Percentiles rank a stretch among this genome's conserved stretches.
phyloP scores from a whole-genome alignment of 2,797 vertebrate genomes.

The Octomys mimax region DNA sequence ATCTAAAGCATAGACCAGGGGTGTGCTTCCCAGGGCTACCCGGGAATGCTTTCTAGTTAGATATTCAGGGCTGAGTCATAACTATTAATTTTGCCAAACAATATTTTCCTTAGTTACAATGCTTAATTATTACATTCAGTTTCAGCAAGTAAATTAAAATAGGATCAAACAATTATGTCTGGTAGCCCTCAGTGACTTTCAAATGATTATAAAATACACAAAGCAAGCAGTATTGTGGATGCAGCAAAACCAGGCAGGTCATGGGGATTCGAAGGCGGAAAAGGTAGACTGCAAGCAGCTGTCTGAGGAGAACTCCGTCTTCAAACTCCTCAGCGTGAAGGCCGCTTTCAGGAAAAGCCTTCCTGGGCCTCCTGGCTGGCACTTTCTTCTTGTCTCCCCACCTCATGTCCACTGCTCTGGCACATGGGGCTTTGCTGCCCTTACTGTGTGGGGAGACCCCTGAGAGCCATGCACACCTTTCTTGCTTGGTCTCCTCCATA shows the following conservation, averaged over 20 bases:
- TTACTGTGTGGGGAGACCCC: neutral
- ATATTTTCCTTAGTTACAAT: conserved; percentile 53
- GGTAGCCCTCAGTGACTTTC: conserved; percentile 32
- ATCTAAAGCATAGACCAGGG: neutral
- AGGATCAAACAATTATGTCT: conserved; percentile 20
- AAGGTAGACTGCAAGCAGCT: neutral
- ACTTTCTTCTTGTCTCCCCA: neutral
- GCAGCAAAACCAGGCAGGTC: neutral
- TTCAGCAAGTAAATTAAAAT: conserved; percentile 67
- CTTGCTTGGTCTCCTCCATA: neutral
- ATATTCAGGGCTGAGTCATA: conserved; percentile 22
- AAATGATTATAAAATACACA: conserved; percentile 18
- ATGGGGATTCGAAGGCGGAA: neutral
- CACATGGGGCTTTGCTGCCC: neutral
- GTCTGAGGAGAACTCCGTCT: neutral
- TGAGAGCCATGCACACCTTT: neutral
- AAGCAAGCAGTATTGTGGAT: neutral
- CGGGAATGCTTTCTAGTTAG: conserved; percentile 55
- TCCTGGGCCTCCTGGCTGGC: neutral
- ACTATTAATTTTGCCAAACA: conserved; percentile 60
- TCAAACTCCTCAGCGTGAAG: neutral
- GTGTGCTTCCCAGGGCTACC: neutral
- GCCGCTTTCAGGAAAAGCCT: neutral
- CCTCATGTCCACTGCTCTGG: neutral
- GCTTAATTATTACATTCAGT: conserved; percentile 67